Evolutionary conservation across 2,888 invertebrate genomes (phyloP).

Genomic region (Tipula unca): DNA sequence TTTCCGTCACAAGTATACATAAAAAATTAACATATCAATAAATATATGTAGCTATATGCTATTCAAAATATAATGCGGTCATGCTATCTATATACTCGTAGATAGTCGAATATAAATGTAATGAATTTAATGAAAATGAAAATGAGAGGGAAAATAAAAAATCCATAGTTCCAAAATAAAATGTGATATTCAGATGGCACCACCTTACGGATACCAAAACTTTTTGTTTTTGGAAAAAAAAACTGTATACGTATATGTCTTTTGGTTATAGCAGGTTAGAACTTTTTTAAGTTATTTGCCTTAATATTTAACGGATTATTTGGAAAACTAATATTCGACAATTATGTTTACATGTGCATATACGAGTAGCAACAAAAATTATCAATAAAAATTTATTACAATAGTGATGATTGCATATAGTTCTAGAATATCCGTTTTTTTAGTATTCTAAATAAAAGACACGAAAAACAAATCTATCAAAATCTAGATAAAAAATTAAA

Average conservation of each 20-base stretch:
- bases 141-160: neutral
- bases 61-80: neutral
- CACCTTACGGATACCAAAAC: neutral
- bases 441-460: constrained; percentile 8
- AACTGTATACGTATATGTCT: neutral
- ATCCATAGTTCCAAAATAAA: neutral
- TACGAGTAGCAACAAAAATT: neutral
- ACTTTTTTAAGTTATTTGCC: neutral
- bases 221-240: neutral
- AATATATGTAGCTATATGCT: neutral
- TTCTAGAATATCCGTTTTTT: neutral
- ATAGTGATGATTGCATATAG: neutral
- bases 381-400: neutral
- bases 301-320: neutral
- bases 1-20: neutral
- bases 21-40: neutral
- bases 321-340: neutral
- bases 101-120: neutral
- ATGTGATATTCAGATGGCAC: neutral
- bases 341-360: neutral
- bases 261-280: neutral
- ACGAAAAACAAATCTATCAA: neutral
- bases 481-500: constrained; percentile 14
- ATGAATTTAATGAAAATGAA: neutral
- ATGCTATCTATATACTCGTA: neutral